Evolutionary conservation across 2,888 invertebrate species (phyloP), one percentile per base, ranked within the genome.

Genomic region (Parnassius mnemosyne): DNA sequence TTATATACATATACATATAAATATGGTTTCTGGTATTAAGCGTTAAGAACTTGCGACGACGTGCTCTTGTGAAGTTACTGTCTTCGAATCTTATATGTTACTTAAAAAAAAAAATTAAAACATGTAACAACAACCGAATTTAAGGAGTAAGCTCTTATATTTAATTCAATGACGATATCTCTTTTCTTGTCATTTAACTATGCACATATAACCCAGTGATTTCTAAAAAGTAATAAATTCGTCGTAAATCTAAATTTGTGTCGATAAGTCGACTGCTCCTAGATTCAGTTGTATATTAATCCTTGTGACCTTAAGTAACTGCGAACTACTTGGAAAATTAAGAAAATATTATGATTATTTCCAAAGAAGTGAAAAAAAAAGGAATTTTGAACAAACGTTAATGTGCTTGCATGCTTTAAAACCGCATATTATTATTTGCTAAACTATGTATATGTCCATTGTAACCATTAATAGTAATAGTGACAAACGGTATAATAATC

Each of bases 321-420:
- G 34, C 34, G 9, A 46, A 59, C 34, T 34, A 34, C 34, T 53
- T n/a, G 42, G 54, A 42, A 42, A 42, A 53, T 43, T 44, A 53
- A 57, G 53, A 61, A 61, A 66, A 61, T 63, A 61, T 69, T 66
- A 66, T 65, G 60, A 74, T 68, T 71, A 74, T 78, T 76, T 77
- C 81, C 84, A 82, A 84, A 83, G 81, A 84, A 72, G 72, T 69
- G 41, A 46, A 52, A 3, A 50, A 69, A 74, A 76, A 77, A 78
- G 85, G 85, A 84, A 86, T 87, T 86, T 87, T 85, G 88, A 87
- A 88, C 87, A 85, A 87, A 81, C 80, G 82, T 58, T 79, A 64
- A 61, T 76, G 76, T 79, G 80, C 77, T 77, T 71, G 70, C 69
- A 67, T 67, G 73, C 71, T 74, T 72, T 76, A 74, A 71, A 72